phyloP scores from a whole-genome alignment of 1,140 invertebrate genomes.

The Cyphomyrmex costatus region DNA sequence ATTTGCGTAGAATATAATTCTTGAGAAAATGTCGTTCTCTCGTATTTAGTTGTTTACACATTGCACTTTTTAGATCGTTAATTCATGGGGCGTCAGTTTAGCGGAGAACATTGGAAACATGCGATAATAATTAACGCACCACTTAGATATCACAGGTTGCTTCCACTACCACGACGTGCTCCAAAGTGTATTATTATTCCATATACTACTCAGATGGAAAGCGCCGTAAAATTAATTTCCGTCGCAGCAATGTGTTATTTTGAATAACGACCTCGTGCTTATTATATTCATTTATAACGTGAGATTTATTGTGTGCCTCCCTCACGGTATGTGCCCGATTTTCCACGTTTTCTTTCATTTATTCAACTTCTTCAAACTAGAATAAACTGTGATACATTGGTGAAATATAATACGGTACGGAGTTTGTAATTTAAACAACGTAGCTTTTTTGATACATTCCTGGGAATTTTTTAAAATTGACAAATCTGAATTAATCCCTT shows the following conservation, averaged over 20 bases:
- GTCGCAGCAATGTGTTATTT: background rate
- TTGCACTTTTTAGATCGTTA: background rate
- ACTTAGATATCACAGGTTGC: background rate
- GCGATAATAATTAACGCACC: constrained; percentile 21
- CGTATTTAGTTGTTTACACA: background rate
- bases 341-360: background rate
- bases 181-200: background rate
- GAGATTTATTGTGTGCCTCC: background rate
- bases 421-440: background rate
- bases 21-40: background rate
- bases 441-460: background rate
- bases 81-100: background rate
- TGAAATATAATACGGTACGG: background rate
- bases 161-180: background rate
- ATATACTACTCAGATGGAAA: background rate
- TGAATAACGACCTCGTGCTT: background rate
- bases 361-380: background rate
- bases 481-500: background rate
- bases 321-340: background rate
- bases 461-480: background rate
- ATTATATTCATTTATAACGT: background rate
- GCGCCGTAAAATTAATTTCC: constrained; percentile 4
- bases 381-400: background rate
- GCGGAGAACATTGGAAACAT: background rate
- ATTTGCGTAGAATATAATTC: background rate